These are phyloP conservation scores for Dione juno DNA, from an alignment of 2,888 invertebrate genomes.

Conservation along the genomic window DNA sequence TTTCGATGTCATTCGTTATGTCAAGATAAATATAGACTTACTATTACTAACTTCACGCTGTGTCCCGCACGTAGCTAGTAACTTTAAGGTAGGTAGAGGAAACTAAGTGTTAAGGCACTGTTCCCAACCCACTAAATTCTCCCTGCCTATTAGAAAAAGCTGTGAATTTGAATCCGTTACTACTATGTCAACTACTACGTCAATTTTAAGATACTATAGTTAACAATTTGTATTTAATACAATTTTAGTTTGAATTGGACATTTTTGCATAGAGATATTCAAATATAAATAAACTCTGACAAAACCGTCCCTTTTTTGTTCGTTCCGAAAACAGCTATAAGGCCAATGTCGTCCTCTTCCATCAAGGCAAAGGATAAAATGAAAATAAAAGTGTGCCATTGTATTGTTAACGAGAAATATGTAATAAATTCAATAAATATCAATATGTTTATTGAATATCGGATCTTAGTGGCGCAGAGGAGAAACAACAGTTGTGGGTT, in stretches of 20 bases:
- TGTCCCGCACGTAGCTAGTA: too few relatives aligned
- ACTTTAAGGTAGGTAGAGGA: too few relatives aligned
- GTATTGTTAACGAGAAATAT: neutral
- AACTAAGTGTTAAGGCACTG: too few relatives aligned
- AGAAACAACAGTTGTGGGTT: too few relatives aligned
- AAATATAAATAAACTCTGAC: constrained; percentile 9
- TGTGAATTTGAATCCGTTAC: too few relatives aligned
- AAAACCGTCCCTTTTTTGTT: constrained; percentile 15
- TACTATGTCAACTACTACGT: neutral
- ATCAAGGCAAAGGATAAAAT: constrained; percentile 23
- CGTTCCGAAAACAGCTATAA: constrained; percentile 14
- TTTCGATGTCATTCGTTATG: too few relatives aligned
- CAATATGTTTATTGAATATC: neutral
- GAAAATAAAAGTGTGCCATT: constrained; percentile 10
- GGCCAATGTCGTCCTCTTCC: constrained; percentile 24
- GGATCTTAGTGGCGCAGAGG: too few relatives aligned
- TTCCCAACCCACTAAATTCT: neutral
- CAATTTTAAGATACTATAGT: neutral
- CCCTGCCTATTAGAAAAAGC: neutral
- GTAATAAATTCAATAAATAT: neutral
- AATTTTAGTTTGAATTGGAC: neutral
- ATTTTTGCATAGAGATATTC: constrained; percentile 12
- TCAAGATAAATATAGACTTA: too few relatives aligned
- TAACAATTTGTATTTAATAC: neutral
- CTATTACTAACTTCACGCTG: too few relatives aligned